Evolutionary conservation across 1,140 invertebrate genomes (phyloP).

Genomic region (Armadillidium nasatum): DNA sequence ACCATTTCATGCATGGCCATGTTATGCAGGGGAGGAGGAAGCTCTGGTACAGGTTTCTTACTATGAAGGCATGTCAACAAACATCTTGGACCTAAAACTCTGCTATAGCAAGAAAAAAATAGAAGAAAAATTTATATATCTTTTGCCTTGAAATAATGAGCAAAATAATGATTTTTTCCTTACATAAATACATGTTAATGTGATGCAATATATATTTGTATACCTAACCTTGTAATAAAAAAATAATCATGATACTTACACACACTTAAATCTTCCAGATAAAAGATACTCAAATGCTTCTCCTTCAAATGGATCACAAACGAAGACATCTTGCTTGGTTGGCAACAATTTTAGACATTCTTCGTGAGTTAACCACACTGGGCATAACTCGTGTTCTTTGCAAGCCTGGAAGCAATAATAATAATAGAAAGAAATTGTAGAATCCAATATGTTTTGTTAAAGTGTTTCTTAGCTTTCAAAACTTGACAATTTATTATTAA

Average conservation of each 20-base stretch:
- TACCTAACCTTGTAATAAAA: constrained; percentile 41
- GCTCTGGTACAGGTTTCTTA: constrained; percentile 67
- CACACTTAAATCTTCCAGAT: constrained; percentile 57
- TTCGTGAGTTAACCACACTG: constrained; percentile 53
- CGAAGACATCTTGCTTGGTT: constrained; percentile 66
- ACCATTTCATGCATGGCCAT: constrained; percentile 72
- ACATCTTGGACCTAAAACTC: constrained; percentile 72
- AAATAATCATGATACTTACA: constrained; percentile 54
- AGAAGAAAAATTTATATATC: neutral
- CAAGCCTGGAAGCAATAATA: constrained; percentile 52
- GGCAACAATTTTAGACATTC: constrained; percentile 53
- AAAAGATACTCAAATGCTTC: constrained; percentile 60
- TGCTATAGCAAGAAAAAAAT: constrained; percentile 49
- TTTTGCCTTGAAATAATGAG: too few relatives aligned
- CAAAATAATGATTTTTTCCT: too few relatives aligned
- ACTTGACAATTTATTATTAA: neutral
- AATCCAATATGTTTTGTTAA: neutral
- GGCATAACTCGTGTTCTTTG: constrained; percentile 48
- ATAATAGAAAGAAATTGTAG: neutral
- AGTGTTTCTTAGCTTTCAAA: neutral
- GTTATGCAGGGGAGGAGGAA: constrained; percentile 68
- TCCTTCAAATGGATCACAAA: constrained; percentile 68
- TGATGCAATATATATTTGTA: too few relatives aligned
- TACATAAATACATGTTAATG: too few relatives aligned
- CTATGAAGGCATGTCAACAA: constrained; percentile 67